Conservation (phyloP, 2,797 vertebrate genomes). For the Helarctos malayanus region DNA sequence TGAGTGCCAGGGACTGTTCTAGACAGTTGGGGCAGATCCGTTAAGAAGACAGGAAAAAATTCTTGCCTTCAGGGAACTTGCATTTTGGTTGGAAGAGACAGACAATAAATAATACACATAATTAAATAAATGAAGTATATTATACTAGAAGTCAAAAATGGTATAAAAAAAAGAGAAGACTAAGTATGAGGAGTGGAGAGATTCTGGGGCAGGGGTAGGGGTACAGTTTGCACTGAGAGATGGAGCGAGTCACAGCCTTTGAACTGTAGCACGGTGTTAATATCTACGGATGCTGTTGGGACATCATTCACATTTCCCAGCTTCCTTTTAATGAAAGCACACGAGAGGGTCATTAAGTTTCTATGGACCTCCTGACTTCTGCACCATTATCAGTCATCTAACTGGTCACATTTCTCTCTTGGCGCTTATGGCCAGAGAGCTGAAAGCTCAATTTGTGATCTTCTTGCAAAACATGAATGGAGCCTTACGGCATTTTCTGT, state of each 20-base stretch:
- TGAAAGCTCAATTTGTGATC: neutral
- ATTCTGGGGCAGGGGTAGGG: no score
- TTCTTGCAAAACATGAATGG: neutral
- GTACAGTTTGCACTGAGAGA: neutral
- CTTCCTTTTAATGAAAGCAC: neutral
- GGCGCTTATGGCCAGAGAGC: neutral
- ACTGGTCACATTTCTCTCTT: neutral
- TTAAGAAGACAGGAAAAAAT: neutral
- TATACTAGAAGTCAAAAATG: neutral
- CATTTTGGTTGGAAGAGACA: neutral
- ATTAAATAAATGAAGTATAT: slow-evolving; percentile 8
- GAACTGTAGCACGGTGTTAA: neutral
- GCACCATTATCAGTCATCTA: neutral
- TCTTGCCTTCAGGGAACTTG: neutral
- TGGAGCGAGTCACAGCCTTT: neutral
- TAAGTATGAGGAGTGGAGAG: neutral
- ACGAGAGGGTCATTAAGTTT: neutral
- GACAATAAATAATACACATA: neutral
- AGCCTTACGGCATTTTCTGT: neutral
- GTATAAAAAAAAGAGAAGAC: neutral
- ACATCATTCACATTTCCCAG: no score
- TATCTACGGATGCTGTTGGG: neutral
- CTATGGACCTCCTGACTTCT: neutral
- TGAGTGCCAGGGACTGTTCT: neutral
- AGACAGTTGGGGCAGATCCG: neutral